Percentiles rank a stretch among this genome's conserved stretches.
These are phyloP conservation scores for Gibbula magus DNA, from an alignment of 2,888 invertebrate genomes.

Conservation along the genomic window DNA sequence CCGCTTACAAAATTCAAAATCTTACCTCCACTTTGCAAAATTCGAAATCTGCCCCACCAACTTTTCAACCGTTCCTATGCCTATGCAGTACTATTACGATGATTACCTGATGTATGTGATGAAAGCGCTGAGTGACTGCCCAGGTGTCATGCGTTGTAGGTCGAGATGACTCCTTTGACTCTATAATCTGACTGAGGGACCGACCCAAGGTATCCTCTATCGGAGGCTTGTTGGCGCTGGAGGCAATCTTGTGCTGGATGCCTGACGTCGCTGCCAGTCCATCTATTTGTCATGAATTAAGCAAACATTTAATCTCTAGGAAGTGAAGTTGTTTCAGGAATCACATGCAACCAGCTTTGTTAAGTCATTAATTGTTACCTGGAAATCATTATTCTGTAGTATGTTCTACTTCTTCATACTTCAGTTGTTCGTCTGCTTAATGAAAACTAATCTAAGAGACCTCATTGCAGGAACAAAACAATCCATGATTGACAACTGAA, in stretches of 20 bases:
- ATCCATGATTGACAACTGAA: too few relatives aligned
- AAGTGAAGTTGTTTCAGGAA: neutral
- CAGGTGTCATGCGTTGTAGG: conserved; percentile 49
- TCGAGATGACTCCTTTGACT: conserved; percentile 44
- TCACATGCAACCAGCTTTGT: neutral
- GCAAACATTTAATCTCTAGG: neutral
- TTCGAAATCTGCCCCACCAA: too few relatives aligned
- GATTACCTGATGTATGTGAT: conserved; percentile 49
- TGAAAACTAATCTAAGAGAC: too few relatives aligned
- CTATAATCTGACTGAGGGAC: conserved; percentile 60
- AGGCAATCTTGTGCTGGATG: neutral
- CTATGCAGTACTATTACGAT: too few relatives aligned
- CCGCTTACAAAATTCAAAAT: too few relatives aligned
- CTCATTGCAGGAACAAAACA: too few relatives aligned
- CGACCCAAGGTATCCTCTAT: neutral
- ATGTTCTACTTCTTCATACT: too few relatives aligned
- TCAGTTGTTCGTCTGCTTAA: too few relatives aligned
- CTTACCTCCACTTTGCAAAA: too few relatives aligned
- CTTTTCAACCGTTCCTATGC: too few relatives aligned
- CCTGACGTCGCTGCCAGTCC: neutral
- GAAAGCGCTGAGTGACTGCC: conserved; percentile 66
- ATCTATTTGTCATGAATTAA: neutral
- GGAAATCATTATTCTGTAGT: too few relatives aligned
- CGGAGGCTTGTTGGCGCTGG: neutral
- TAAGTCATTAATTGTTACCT: too few relatives aligned